These are phyloP conservation scores for Petrolisthes cinctipes DNA, from an alignment of 2,888 invertebrate species.

Conservation along the genomic window DNA sequence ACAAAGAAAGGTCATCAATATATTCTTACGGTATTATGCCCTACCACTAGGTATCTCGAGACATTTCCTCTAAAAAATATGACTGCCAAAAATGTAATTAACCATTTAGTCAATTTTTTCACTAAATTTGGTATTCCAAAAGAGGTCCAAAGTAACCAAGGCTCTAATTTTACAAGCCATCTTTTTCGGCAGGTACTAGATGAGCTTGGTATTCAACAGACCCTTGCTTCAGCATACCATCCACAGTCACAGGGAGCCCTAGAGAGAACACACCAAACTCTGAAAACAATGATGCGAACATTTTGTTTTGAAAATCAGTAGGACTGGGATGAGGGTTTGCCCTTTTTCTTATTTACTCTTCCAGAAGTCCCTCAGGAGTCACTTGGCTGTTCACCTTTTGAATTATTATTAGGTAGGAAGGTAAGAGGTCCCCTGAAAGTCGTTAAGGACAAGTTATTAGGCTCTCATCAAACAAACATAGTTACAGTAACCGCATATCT, in stretches of 20 bases:
- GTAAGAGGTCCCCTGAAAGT: slow-evolving; percentile 5
- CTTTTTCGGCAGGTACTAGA: slow-evolving; percentile 21
- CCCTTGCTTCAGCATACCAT: slow-evolving; percentile 7
- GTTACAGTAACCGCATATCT: not conserved
- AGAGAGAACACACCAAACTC: slow-evolving; percentile 27
- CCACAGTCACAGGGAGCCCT: slow-evolving; percentile 29
- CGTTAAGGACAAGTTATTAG: not conserved
- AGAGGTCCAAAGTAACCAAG: slow-evolving; percentile 17
- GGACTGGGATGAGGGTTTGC: slow-evolving; percentile 8
- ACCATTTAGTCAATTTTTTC: not conserved
- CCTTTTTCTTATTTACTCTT: slow-evolving; percentile 3
- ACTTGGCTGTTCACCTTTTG: slow-evolving; percentile 6
- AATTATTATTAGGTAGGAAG: not conserved
- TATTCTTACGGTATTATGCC: slow-evolving; percentile 23
- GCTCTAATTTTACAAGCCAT: slow-evolving; percentile 25
- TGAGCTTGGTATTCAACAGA: slow-evolving; percentile 20
- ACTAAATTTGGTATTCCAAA: slow-evolving; percentile 21
- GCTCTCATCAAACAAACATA: not conserved
- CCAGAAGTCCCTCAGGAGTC: too few species aligned
- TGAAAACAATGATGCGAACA: not conserved
- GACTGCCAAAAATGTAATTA: slow-evolving; percentile 3
- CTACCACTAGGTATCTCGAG: slow-evolving; percentile 28
- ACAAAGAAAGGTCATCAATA: slow-evolving; percentile 25
- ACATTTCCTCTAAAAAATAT: slow-evolving; percentile 18
- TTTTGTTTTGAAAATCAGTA: not conserved